Evolutionary conservation across 2,113 vertebrate species (phyloP).

Genomic region (Hippoglossus stenolepis): DNA sequence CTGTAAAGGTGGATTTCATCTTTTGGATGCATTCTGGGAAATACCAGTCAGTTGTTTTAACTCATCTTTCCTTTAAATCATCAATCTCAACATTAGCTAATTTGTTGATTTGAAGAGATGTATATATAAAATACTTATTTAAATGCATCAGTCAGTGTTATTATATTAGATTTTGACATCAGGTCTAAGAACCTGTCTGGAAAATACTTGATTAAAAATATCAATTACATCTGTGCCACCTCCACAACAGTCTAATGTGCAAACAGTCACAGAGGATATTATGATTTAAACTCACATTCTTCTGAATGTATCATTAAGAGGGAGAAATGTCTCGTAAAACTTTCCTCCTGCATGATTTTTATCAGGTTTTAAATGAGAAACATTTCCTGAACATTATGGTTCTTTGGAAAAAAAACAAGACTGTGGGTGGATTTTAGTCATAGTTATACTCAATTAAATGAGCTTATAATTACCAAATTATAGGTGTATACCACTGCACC

Average conservation of each 20-base stretch:
- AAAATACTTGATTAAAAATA: conserved; percentile 11
- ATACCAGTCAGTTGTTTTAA: conserved; percentile 56
- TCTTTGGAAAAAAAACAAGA: conserved; percentile 44
- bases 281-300: conserved; percentile 48
- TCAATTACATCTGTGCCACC: conserved; percentile 58
- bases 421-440: conserved; percentile 65
- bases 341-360: conserved; percentile 69
- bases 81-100: conserved; percentile 56
- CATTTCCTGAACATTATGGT: conserved; percentile 60
- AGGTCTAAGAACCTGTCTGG: conserved; percentile 34
- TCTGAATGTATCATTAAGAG: conserved; percentile 68
- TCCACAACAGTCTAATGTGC: conserved; percentile 48
- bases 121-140: conserved; percentile 54
- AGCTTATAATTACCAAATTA: conserved; percentile 73
- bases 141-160: conserved; percentile 43
- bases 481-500: conserved; percentile 72
- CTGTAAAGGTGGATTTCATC: conserved; percentile 38
- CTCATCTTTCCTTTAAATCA: conserved; percentile 63
- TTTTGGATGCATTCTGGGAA: conserved; percentile 74
- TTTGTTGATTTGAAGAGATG: conserved; percentile 51
- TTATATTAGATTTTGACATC: conserved; percentile 64
- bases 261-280: conserved; percentile 62
- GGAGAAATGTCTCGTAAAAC: conserved; percentile 57
- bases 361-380: conserved; percentile 65
- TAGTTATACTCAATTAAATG: conserved; percentile 61